Percentiles rank a stretch among this genome's conserved stretches.
Evolutionary conservation across 2,113 vertebrate species (phyloP).

Genomic region (Cygnus buccinator): DNA sequence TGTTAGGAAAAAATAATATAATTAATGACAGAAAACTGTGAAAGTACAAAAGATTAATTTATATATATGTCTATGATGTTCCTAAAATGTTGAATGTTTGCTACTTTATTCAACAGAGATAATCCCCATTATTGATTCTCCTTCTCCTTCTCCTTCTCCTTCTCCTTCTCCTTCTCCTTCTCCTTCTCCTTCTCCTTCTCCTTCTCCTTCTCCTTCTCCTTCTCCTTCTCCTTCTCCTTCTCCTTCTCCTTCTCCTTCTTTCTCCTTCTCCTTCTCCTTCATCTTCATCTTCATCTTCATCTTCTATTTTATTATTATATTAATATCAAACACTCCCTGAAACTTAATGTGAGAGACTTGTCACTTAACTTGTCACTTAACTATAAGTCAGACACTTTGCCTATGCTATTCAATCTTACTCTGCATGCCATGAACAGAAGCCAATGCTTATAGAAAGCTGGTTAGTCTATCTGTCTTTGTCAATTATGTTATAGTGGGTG

Average conservation of each 20-base stretch:
- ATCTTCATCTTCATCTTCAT: too few species aligned
- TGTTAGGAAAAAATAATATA: background rate
- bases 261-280: too few species aligned
- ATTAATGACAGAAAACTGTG: background rate
- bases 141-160: too few species aligned
- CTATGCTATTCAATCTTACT: rapidly evolving
- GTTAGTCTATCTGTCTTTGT: background rate
- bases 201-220: too few species aligned
- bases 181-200: too few species aligned
- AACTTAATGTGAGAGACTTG: background rate
- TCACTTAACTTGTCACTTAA: background rate
- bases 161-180: too few species aligned
- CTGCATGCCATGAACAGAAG: background rate
- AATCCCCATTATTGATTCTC: too few species aligned
- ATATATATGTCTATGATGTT: background rate
- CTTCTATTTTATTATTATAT: too few species aligned
- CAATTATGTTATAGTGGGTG: background rate
- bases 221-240: too few species aligned
- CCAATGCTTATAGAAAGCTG: background rate
- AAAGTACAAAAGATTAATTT: background rate
- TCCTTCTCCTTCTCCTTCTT: too few species aligned
- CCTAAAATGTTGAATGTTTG: background rate
- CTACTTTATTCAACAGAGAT: background rate
- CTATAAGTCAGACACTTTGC: background rate
- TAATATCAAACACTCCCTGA: background rate